phyloP scores from a whole-genome alignment of 2,113 vertebrate genomes.

The Tonatia bakeri region DNA sequence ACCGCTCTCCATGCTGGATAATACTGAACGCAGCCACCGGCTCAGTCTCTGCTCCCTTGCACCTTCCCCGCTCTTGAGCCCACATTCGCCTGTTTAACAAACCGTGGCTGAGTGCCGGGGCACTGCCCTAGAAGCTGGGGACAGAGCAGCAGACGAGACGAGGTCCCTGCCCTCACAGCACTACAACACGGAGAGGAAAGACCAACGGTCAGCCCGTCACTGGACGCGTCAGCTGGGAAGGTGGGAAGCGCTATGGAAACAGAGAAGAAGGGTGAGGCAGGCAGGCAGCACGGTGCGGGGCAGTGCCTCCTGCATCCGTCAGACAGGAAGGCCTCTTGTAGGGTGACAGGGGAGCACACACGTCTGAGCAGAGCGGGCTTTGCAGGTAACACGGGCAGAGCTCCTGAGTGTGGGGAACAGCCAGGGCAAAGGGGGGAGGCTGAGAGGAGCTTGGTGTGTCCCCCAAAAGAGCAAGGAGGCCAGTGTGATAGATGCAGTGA shows the following conservation, averaged over 20 bases:
- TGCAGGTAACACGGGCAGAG: neutral
- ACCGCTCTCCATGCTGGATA: neutral
- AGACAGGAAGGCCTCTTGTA: neutral
- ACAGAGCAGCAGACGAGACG: neutral
- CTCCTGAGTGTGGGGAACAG: neutral
- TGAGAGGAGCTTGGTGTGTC: neutral
- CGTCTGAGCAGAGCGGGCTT: neutral
- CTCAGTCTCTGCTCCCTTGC: neutral
- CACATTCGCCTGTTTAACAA: neutral
- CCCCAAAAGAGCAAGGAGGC: neutral
- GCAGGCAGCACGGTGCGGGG: too few relatives aligned
- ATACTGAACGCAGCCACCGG: neutral
- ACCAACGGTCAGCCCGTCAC: rapidly evolving
- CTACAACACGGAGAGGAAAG: neutral
- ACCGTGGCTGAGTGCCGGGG: neutral
- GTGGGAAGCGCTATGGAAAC: neutral
- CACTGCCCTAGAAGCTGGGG: neutral
- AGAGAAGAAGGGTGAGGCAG: neutral
- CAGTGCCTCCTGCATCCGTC: rapidly evolving
- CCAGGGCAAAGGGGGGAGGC: neutral
- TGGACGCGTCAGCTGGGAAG: neutral
- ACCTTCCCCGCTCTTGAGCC: neutral
- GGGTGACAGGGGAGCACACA: neutral
- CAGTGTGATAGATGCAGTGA: neutral
- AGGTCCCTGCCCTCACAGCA: neutral